Evolutionary conservation across 1,140 invertebrate species (phyloP), one percentile per base, ranked within the genome.

Genomic region (Halesus radiatus): DNA sequence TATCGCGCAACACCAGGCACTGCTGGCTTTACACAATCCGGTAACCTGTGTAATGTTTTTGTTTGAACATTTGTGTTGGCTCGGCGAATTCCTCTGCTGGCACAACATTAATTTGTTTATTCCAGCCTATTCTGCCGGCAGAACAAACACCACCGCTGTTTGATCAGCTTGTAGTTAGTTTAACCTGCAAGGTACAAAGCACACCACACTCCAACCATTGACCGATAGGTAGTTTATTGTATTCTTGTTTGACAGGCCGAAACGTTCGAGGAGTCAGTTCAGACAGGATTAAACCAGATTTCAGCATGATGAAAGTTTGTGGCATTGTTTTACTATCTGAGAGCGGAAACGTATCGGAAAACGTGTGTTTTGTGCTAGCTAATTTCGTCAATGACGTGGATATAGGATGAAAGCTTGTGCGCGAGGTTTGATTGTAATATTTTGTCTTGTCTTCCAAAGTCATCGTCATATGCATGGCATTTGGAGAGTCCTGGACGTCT

Each of bases 21-120:
- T 56, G 20, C 20, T 56, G 54, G 54, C 54, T 56, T 56, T 64
- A 29, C 60, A 64, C 60, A 64, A 64, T 66, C 45, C 13, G 45
- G 68, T 53, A 72, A 45, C 64, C 64, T 68, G 70, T 52, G 18
- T 26, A 37, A 58, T 75, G 72, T 58, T 75, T 22, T 72, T 72
- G 37, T 75, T 75, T 75, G 72, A 56, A 32, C 72, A 75, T 26
- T 75, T 75, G 72, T 75, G 23, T 75, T 54, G 23, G 72, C 72
- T 56, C 54, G 56, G 18, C 16, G 54, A 56, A 75, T 75, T 58
- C 53, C 72, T 58, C 16, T 32, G 22, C 53, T 72, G 18, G 68
- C 37, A 22, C 23, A 74, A 74, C 52, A 58, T 56, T 56, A 26
- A 23, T 56, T 74, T 74, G 32, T 29, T 32, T 32, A 32, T 32